Conservation (phyloP, 2,113 vertebrate species). For the Prionailurus viverrinus region DNA sequence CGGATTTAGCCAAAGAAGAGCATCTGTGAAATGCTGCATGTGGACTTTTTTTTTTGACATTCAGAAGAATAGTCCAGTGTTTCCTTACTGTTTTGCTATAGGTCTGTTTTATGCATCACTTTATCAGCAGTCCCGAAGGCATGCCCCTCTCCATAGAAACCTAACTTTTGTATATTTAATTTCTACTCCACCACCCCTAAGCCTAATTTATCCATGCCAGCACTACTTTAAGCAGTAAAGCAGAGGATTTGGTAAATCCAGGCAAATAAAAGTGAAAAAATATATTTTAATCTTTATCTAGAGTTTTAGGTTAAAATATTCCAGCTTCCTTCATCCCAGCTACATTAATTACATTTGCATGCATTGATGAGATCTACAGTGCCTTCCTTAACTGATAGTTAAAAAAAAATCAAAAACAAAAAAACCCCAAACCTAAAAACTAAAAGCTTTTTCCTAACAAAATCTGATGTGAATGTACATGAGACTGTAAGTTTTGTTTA, state of each 20-base stretch:
- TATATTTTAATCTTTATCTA: neutral
- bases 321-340: neutral
- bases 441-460: neutral
- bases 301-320: conserved; percentile 8
- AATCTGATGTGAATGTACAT: conserved; percentile 29
- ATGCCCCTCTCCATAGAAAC: neutral
- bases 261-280: neutral
- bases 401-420: neutral
- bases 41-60: neutral
- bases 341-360: conserved; percentile 27
- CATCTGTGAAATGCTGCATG: neutral
- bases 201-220: neutral
- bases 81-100: neutral
- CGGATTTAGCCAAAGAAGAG: neutral
- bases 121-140: neutral
- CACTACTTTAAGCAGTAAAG: neutral
- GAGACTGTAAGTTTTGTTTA: conserved; percentile 30
- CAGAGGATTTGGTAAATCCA: conserved; percentile 28
- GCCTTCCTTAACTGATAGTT: neutral
- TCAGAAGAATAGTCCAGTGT: neutral
- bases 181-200: neutral
- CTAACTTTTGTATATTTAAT: neutral
- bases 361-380: neutral
- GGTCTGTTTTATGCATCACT: neutral
- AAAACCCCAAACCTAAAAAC: neutral